A percentile compares a stretch with the other conserved stretches of the same genome.
phyloP scores from a whole-genome alignment of 1,140 invertebrate species.

The Rhopalosiphum padi region DNA sequence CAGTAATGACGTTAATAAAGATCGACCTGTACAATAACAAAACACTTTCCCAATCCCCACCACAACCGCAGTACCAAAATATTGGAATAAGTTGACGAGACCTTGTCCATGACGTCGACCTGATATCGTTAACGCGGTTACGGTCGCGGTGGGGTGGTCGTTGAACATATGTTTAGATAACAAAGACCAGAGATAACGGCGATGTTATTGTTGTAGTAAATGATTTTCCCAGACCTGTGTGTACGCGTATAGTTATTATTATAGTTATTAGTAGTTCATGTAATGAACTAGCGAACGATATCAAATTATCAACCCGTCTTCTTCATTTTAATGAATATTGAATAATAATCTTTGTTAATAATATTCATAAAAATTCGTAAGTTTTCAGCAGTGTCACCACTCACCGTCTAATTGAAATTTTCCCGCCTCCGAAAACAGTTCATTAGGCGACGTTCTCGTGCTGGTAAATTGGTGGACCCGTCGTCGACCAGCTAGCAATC shows the following conservation, averaged over 20 bases:
- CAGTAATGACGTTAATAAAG: too few species aligned
- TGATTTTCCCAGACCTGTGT: background rate
- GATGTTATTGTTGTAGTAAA: background rate
- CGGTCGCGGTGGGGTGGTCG: background rate
- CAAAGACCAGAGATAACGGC: slow-evolving; percentile 35
- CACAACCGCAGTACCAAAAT: background rate
- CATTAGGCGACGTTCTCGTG: background rate
- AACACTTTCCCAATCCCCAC: background rate
- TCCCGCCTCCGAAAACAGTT: background rate
- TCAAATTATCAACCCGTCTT: background rate
- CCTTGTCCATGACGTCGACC: background rate
- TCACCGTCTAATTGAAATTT: background rate
- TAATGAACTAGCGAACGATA: background rate
- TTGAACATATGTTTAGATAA: slow-evolving; percentile 50
- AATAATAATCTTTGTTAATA: too few species aligned
- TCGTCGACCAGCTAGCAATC: background rate
- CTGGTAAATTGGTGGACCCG: background rate
- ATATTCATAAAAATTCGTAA: background rate
- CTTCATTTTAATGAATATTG: background rate
- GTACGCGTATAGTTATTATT: background rate
- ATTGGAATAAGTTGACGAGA: background rate
- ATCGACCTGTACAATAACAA: background rate
- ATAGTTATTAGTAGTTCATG: background rate
- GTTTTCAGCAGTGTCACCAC: background rate
- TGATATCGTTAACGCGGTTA: background rate